Conservation (phyloP, 2,888 invertebrate species). For the Microplitis manilae region DNA sequence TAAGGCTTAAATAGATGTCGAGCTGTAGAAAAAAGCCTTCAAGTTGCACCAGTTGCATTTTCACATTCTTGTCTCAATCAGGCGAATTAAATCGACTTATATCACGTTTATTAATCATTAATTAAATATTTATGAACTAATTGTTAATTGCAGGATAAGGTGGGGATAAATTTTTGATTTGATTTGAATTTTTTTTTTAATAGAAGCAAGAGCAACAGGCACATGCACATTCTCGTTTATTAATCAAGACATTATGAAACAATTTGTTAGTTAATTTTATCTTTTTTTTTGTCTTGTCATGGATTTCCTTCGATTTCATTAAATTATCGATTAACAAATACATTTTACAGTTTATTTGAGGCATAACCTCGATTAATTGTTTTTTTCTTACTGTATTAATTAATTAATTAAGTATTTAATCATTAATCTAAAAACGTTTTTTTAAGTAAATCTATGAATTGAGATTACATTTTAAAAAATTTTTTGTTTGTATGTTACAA, state of each 20-base stretch:
- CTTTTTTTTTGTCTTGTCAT: conserved; percentile 50
- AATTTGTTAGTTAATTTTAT: conserved; percentile 59
- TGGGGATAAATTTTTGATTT: conserved; percentile 8
- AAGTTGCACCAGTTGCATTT: too few species aligned
- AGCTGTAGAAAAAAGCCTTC: too few species aligned
- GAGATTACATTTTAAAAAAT: conserved; percentile 1
- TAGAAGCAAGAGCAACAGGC: conserved; percentile 66
- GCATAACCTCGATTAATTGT: conserved; percentile 16
- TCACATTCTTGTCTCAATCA: too few species aligned
- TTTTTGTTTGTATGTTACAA: conserved; percentile 18
- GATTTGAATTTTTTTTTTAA: conserved; percentile 30
- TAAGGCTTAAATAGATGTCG: too few species aligned
- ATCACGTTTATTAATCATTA: too few species aligned
- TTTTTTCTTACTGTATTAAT: conserved; percentile 21
- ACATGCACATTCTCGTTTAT: conserved; percentile 72
- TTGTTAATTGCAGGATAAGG: not conserved
- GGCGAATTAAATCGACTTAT: too few species aligned
- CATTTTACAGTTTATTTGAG: conserved; percentile 36
- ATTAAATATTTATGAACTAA: not conserved
- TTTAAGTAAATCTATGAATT: not conserved
- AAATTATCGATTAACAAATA: conserved; percentile 53
- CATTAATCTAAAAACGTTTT: not conserved
- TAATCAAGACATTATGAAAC: conserved; percentile 71
- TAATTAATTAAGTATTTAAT: conserved; percentile 4
- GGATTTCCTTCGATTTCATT: conserved; percentile 21